Evolutionary conservation across 2,888 invertebrate species (phyloP).

Genomic region (Ellobium chinense): DNA sequence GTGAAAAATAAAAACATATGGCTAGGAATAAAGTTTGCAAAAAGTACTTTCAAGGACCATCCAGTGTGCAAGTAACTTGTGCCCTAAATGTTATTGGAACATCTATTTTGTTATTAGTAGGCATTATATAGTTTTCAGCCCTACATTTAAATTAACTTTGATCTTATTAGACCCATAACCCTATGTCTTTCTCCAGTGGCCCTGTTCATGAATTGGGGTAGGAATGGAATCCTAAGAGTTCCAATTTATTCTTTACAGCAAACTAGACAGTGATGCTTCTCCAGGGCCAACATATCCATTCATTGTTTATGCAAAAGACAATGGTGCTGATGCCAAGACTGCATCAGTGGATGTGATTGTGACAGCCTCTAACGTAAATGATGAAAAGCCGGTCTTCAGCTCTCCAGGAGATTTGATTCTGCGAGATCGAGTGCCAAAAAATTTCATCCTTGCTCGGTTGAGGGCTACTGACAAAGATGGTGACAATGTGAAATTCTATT

Average conservation of each 20-base stretch:
- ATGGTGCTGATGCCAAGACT: conserved; percentile 94
- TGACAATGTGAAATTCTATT: conserved; percentile 94
- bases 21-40: too few relatives aligned
- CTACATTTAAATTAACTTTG: too few relatives aligned
- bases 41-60: too few relatives aligned
- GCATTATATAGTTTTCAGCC: too few relatives aligned
- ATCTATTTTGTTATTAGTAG: too few relatives aligned
- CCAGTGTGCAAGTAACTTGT: too few relatives aligned
- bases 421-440: conserved; percentile 77
- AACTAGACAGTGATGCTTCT: conserved; percentile 73
- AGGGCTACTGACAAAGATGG: conserved; percentile 98
- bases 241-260: conserved; percentile 4
- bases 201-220: too few relatives aligned
- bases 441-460: conserved; percentile 96
- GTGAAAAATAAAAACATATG: too few relatives aligned
- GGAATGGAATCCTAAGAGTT: too few relatives aligned
- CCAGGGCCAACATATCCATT: conserved; percentile 87
- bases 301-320: conserved; percentile 94
- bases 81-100: too few relatives aligned
- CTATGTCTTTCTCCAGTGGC: too few relatives aligned
- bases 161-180: too few relatives aligned
- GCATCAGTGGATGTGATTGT: conserved; percentile 96
- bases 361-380: conserved; percentile 98
- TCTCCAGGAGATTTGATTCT: conserved; percentile 57
- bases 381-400: conserved; percentile 88